Conservation (phyloP, 2,888 invertebrate genomes). For the Frankliniella intonsa region DNA sequence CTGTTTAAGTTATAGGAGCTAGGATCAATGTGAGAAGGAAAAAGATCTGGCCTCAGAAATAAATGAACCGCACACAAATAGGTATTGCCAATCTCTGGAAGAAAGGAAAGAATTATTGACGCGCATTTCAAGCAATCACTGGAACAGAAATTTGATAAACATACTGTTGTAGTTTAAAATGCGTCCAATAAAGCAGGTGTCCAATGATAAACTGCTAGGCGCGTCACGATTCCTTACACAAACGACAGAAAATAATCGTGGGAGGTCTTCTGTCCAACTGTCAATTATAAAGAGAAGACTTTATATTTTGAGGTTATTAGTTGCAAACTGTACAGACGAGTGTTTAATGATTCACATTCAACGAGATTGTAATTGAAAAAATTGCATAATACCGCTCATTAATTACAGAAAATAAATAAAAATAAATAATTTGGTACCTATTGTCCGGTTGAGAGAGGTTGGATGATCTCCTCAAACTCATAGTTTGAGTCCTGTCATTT, state of each 20-base stretch:
- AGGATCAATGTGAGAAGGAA: neutral
- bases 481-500: no score
- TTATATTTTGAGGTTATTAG: neutral
- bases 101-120: neutral
- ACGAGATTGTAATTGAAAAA: neutral
- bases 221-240: neutral
- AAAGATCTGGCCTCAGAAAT: neutral
- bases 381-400: no score
- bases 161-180: neutral
- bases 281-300: neutral
- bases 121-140: neutral
- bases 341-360: neutral
- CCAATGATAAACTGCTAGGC: neutral
- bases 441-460: neutral
- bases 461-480: neutral
- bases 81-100: neutral
- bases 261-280: neutral
- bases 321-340: neutral
- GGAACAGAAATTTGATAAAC: neutral
- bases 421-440: neutral
- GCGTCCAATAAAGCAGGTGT: neutral
- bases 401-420: neutral
- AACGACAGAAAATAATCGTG: neutral
- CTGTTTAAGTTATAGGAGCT: neutral
- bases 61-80: neutral